These are phyloP conservation scores for Hylaeus volcanicus DNA, from an alignment of 1,140 invertebrate genomes.

Conservation along the genomic window DNA sequence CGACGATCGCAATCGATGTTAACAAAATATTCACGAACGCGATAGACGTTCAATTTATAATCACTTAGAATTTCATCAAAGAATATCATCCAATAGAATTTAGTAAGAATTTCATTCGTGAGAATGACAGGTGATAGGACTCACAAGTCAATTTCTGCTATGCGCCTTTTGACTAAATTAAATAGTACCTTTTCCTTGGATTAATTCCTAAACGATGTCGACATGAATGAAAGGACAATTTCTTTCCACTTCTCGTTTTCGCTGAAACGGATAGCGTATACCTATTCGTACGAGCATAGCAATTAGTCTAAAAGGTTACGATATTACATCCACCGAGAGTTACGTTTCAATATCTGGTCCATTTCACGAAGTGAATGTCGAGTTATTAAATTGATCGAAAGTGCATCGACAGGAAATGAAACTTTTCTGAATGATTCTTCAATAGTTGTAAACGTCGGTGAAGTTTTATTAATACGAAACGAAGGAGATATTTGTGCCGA, in stretches of 20 bases:
- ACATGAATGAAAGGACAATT: neutral
- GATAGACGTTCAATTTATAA: no score
- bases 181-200: neutral
- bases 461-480: neutral
- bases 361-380: neutral
- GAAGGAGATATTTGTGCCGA: neutral
- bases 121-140: no score
- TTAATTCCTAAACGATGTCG: neutral
- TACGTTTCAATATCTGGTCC: conserved; percentile 9
- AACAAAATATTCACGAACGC: neutral
- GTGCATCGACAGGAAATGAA: neutral
- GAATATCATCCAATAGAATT: no score
- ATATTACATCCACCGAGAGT: neutral
- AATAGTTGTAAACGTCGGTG: neutral
- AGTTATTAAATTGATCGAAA: conserved; percentile 18
- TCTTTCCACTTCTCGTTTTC: neutral
- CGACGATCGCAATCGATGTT: neutral
- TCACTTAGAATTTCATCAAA: no score
- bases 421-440: neutral
- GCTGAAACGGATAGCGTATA: neutral
- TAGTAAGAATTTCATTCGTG: no score
- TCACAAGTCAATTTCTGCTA: neutral
- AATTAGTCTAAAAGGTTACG: conserved; percentile 31
- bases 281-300: neutral
- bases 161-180: no score